Evolutionary conservation across 2,797 vertebrate species (phyloP).

Genomic region (Merluccius polli): DNA sequence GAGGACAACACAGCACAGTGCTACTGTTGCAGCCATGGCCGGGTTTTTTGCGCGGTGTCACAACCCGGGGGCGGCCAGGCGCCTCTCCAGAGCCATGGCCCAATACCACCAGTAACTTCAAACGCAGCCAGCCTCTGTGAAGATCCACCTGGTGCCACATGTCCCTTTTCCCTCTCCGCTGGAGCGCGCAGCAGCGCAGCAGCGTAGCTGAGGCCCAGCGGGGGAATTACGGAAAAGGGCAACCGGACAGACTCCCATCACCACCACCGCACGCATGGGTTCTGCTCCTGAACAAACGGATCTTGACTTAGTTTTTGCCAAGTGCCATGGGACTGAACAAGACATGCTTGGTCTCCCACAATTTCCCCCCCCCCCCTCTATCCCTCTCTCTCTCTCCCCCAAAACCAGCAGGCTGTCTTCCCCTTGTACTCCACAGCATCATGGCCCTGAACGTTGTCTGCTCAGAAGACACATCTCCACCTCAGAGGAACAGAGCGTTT

Average conservation of each 20-base stretch:
- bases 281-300: too few relatives aligned
- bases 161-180: conserved; percentile 51
- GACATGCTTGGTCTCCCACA: too few relatives aligned
- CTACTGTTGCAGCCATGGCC: background rate
- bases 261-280: background rate
- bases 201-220: conserved; percentile 27
- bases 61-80: background rate
- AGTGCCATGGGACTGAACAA: too few relatives aligned
- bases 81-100: background rate
- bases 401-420: background rate
- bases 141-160: conserved; percentile 48
- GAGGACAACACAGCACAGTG: background rate
- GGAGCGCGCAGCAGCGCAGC: conserved; percentile 44
- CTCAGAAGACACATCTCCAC: background rate
- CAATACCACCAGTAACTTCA: conserved; percentile 2
- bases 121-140: conserved; percentile 49
- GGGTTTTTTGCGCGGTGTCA: background rate
- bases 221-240: conserved; percentile 56
- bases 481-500: background rate
- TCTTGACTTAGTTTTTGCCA: too few relatives aligned
- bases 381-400: background rate
- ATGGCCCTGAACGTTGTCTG: background rate
- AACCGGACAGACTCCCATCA: conserved; percentile 45
- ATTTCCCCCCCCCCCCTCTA: background rate
- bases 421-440: background rate